These are phyloP conservation scores for Colossoma macropomum DNA, from an alignment of 2,113 vertebrate species.

Conservation along the genomic window DNA sequence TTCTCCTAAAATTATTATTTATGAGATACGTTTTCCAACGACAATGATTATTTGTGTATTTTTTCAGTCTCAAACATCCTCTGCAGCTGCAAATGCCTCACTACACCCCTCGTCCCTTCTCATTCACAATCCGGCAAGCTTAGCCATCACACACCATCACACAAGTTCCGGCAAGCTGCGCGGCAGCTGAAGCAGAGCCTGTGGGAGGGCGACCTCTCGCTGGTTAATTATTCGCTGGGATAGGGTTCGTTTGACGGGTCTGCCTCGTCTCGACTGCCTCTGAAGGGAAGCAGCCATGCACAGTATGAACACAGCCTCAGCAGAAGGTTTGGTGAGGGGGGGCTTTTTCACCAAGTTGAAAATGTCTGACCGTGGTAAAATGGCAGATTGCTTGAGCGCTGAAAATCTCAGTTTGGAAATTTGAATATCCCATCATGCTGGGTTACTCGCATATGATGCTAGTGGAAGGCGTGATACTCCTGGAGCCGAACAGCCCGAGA, in stretches of 20 bases:
- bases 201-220: constrained; percentile 29
- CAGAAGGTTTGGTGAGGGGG: not conserved
- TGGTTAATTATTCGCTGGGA: constrained; percentile 60
- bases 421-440: constrained; percentile 47
- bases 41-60: not conserved
- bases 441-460: constrained; percentile 56
- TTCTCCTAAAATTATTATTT: no score
- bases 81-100: not conserved
- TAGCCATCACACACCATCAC: not conserved
- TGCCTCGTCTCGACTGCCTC: constrained; percentile 41
- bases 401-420: constrained; percentile 65
- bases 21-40: not conserved
- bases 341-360: constrained; percentile 4
- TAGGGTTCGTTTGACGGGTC: constrained; percentile 52
- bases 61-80: not conserved
- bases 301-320: not conserved
- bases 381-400: constrained; percentile 63
- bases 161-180: constrained; percentile 21
- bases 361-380: constrained; percentile 26
- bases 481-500: not conserved
- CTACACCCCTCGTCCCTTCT: constrained; percentile 21
- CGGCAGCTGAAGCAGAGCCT: not conserved
- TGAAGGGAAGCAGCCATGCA: constrained; percentile 49
- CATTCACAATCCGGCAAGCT: constrained; percentile 10
- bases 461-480: constrained; percentile 54